Evolutionary conservation across 64 coral and sea anemone species (phyloP), one percentile per base, ranked within the genome.

Genomic region (Catalaphyllia jardinei): DNA sequence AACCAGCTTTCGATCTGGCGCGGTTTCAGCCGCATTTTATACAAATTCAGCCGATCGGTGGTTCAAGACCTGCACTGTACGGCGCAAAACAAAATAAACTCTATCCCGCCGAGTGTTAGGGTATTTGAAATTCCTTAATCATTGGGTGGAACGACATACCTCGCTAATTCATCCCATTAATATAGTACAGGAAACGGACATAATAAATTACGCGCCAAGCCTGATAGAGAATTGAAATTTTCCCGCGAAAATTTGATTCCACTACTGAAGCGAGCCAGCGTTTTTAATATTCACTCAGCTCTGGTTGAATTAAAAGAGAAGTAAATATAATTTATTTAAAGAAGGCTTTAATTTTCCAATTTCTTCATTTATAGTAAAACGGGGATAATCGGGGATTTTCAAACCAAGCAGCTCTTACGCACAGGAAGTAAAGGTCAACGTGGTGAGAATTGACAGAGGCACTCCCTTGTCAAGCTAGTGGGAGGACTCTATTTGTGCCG

Each of bases 1-100:
- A 85, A 85, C 81, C 81, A 85, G 60, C 81, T 85, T 19, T 27
- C 81, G 20, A 85, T 85, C 42, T 85, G 62, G 33, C 81, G 81
- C 62, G 81, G 35, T 71, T 85, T 85, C 10, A 85, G 81, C 62
- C 81, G 18, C 81, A 85, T 85, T 63, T 85, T 65, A 27, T 71
- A 71, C n/a, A 71, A 69, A 71, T 50, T 50, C n/a, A n/a, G 38
- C 17, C 67, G 38, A 69, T 85, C 35, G 24, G 29, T 49, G 81
- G 19, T 85, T 69, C 31, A 24, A 50, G 24, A n/a, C 24, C 67
- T 10, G 22, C 81, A 65, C 33, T 49, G 80, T 84, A 46, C 33
- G 69, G 7, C 39, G 62, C 30, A 22, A 5, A 67, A 51, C 20
- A 71, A 85, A 85, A 52, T 71, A 71, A 69, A 71, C 38, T 71